phyloP scores from a whole-genome alignment of 2,888 invertebrate species.

The Agrotis ipsilon region DNA sequence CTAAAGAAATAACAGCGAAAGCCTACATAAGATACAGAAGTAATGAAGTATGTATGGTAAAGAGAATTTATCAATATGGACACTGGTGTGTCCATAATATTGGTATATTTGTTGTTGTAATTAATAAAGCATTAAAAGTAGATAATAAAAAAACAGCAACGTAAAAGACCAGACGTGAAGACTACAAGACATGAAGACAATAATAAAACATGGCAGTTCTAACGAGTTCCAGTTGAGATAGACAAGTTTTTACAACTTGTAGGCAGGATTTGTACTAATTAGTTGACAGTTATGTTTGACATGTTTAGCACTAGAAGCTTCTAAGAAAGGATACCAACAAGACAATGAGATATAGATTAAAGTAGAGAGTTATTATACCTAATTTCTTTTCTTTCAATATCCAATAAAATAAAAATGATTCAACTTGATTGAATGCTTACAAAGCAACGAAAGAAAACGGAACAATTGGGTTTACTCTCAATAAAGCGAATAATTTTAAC shows the following conservation, averaged over 20 bases:
- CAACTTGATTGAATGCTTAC: neutral
- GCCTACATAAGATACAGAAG: neutral
- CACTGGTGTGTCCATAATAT: too few species aligned
- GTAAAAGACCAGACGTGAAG: neutral
- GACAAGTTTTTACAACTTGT: conserved; percentile 56
- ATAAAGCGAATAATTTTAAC: conserved; percentile 18
- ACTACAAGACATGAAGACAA: conserved; percentile 20
- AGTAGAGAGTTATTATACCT: neutral
- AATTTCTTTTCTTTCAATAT: neutral
- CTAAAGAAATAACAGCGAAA: neutral
- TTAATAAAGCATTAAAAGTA: conserved; percentile 7
- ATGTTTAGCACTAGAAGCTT: neutral
- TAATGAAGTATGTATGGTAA: neutral
- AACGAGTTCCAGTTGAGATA: conserved; percentile 54
- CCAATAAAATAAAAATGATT: neutral
- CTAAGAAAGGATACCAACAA: neutral
- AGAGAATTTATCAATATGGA: neutral
- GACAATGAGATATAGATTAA: conserved; percentile 8
- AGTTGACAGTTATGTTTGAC: conserved; percentile 44
- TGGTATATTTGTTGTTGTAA: neutral
- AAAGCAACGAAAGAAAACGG: neutral
- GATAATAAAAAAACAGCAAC: conserved; percentile 18
- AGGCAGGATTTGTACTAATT: conserved; percentile 68
- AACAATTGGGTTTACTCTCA: neutral
- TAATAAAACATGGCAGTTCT: conserved; percentile 47